Base-by-base conservation (phyloP, 23 tunicate species). In the Clavelina lepadiformis region DNA sequence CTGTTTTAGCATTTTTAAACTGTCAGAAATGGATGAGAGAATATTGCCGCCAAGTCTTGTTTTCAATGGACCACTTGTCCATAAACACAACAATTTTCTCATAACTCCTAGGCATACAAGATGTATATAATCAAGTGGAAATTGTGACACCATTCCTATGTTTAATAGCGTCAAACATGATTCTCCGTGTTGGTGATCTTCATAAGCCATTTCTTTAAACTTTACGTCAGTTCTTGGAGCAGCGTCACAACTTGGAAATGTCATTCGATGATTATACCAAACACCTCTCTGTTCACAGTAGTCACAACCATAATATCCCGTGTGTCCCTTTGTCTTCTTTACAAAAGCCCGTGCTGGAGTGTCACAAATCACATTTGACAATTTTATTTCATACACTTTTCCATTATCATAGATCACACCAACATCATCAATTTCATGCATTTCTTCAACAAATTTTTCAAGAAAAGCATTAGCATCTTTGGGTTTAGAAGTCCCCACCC, bases 281-380 rank as follows among this genome's bases (percentile, higher is more conserved):
- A 32, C 56, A 25, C 82, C 82, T 55, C 45, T 70, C 41, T 65
- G 73, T 23, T 28, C 55, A 66, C 82, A 66, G 30, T 53, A 51
- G 25, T 76, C 82, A 56, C 82, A 65, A 4, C 74, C 71, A 31
- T 65, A 33, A 58, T 76, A 76, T 13, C 82, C 82, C 1, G 82
- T 54, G 66, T 66, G 68, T 19, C 50, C 68, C 35, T 62, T 74
- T 62, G 49, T 74, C 19, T 45, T 38, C 50, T 74, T 74, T 28
- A 74, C 36, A 51, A 74, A 60, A 28, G 80, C 51, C 51, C 80
- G 80, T 35, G 80, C 80, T 3, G 80, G 80, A 33, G 80, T 71
- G 63, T 74, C 82, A 66, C 82, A 76, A 2, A 75, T 63, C 27
- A 76, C 5, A 30, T 47, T 50, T 38, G 65, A 34, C 7, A 76